phyloP scores from a whole-genome alignment of 2,888 invertebrate genomes.

The Beris chalybata region DNA sequence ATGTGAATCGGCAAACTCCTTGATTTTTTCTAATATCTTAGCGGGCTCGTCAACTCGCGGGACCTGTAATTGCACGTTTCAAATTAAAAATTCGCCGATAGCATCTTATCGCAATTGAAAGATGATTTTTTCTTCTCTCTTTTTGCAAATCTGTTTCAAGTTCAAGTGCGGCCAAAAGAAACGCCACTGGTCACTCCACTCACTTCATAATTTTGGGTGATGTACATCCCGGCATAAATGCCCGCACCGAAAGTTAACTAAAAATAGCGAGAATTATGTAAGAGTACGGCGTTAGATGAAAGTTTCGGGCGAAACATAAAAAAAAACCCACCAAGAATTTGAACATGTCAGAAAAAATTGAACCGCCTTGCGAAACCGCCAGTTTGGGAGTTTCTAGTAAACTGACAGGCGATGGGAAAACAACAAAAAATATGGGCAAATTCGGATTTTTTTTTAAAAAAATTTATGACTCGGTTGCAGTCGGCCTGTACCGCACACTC shows the following conservation, averaged over 20 bases:
- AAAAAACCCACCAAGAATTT: conserved; percentile 50
- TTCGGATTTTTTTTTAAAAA: neutral
- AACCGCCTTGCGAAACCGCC: conserved; percentile 45
- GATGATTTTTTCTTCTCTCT: too few species aligned
- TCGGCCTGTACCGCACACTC: neutral
- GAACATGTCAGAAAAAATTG: conserved; percentile 47
- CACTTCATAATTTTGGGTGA: conserved; percentile 75
- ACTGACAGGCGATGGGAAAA: conserved; percentile 37
- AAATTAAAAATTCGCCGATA: too few species aligned
- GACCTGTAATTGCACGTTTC: conserved; percentile 6
- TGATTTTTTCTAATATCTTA: conserved; percentile 69
- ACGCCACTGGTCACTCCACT: conserved; percentile 32
- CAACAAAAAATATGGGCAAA: conserved; percentile 7
- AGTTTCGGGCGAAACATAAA: conserved; percentile 32
- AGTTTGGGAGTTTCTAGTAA: conserved; percentile 46
- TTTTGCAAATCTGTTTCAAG: conserved; percentile 6
- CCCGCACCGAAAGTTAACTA: conserved; percentile 70
- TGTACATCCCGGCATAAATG: conserved; percentile 71
- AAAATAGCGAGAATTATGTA: conserved; percentile 43
- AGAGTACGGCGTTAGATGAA: conserved; percentile 22
- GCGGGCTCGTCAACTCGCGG: conserved; percentile 58
- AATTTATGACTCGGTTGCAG: neutral
- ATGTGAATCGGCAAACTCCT: conserved; percentile 65
- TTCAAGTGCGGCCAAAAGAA: neutral
- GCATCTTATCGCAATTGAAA: too few species aligned